Evolutionary conservation across 2,797 vertebrate genomes (phyloP).

Genomic region (Phalanger gymnotis): DNA sequence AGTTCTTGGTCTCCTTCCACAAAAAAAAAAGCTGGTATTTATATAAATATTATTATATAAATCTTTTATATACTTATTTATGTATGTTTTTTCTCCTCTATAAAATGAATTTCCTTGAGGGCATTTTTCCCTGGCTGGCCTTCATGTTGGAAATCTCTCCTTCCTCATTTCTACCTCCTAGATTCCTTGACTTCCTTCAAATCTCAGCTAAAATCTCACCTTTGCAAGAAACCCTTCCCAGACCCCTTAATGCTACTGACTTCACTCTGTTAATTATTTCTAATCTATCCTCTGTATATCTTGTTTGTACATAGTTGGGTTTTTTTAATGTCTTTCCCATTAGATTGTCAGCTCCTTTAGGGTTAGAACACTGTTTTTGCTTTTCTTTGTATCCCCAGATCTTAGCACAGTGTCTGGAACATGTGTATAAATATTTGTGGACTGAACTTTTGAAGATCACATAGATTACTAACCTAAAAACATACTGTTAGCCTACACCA

Average conservation of each 20-base stretch:
- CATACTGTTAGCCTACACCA: neutral
- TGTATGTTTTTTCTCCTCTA: neutral
- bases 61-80: neutral
- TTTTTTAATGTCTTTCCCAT: neutral
- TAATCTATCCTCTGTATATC: neutral
- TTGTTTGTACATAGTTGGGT: neutral
- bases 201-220: neutral
- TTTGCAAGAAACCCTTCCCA: neutral
- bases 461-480: conserved; percentile 7
- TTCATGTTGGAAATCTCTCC: neutral
- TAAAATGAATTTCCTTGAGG: neutral
- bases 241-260: neutral
- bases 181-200: neutral
- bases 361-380: neutral
- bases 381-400: neutral
- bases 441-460: neutral
- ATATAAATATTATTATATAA: neutral
- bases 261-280: neutral
- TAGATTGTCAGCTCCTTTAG: neutral
- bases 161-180: neutral
- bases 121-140: neutral
- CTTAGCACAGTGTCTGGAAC: neutral
- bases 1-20: neutral
- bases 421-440: neutral
- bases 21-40: neutral